Evolutionary conservation across 2,888 invertebrate species (phyloP).

Genomic region (Lymantria dispar): DNA sequence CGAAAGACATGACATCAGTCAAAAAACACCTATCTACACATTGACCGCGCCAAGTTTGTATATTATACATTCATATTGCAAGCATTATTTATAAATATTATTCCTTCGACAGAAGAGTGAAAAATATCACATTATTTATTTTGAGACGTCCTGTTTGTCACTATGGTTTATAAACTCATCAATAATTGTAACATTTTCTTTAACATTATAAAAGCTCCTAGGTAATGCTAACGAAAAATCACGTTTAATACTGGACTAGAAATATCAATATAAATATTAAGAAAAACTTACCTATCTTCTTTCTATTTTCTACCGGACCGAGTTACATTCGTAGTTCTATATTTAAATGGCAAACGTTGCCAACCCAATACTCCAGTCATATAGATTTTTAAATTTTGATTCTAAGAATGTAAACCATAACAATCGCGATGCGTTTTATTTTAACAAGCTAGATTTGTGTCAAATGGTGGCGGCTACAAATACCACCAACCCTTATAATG

Average conservation of each 20-base stretch:
- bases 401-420: conserved; percentile 17
- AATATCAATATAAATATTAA: conserved; percentile 14
- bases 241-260: conserved; percentile 14
- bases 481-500: too few species aligned
- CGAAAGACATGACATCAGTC: too few species aligned
- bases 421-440: too few species aligned
- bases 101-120: not conserved
- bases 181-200: conserved; percentile 9
- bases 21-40: too few species aligned
- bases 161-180: conserved; percentile 4
- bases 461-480: too few species aligned
- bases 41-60: not conserved
- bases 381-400: conserved; percentile 21
- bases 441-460: too few species aligned
- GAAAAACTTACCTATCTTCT: conserved; percentile 33
- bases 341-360: conserved; percentile 51
- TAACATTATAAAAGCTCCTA: conserved; percentile 12
- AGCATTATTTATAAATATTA: not conserved
- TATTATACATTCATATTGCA: not conserved
- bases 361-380: conserved; percentile 48
- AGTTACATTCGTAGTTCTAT: conserved; percentile 41
- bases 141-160: conserved; percentile 17
- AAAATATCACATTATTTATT: not conserved
- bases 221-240: conserved; percentile 22
- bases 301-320: conserved; percentile 36